Percentiles rank a stretch among this genome's conserved stretches.
Conservation (phyloP, 2,888 invertebrate genomes). For the Physocephala rufipes region DNA sequence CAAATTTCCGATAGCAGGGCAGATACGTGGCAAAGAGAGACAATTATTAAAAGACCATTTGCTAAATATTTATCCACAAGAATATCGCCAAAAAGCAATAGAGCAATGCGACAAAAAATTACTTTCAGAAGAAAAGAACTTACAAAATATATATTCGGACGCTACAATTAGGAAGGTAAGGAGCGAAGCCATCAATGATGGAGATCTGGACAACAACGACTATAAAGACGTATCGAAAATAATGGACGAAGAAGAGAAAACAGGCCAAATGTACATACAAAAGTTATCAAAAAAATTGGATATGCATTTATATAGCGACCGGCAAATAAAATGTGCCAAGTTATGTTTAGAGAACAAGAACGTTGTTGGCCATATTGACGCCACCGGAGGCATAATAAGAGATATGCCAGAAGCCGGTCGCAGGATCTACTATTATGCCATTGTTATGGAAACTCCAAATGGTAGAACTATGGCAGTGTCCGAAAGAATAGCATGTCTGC, state of each 20-base stretch:
- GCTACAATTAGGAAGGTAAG: no score
- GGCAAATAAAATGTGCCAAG: constrained; percentile 12
- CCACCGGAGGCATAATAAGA: no score
- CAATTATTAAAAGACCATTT: background rate
- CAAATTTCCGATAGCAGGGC: no score
- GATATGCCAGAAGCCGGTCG: no score
- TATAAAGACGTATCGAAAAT: constrained; percentile 1
- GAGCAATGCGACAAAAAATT: background rate
- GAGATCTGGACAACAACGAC: background rate
- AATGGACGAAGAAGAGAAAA: no score
- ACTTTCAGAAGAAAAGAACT: constrained; percentile 9
- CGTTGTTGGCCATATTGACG: constrained; percentile 1
- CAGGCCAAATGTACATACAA: no score
- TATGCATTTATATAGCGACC: background rate
- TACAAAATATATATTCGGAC: constrained; percentile 13
- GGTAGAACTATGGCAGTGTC: background rate
- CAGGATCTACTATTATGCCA: constrained; percentile 4
- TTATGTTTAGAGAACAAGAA: background rate
- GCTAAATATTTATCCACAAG: background rate
- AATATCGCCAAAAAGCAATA: background rate
- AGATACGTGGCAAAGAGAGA: background rate
- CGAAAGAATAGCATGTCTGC: background rate
- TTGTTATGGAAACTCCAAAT: constrained; percentile 12
- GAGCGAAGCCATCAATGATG: background rate
- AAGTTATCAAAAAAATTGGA: no score